Evolutionary conservation across 1,140 invertebrate genomes (phyloP).

Genomic region (Samia ricini): DNA sequence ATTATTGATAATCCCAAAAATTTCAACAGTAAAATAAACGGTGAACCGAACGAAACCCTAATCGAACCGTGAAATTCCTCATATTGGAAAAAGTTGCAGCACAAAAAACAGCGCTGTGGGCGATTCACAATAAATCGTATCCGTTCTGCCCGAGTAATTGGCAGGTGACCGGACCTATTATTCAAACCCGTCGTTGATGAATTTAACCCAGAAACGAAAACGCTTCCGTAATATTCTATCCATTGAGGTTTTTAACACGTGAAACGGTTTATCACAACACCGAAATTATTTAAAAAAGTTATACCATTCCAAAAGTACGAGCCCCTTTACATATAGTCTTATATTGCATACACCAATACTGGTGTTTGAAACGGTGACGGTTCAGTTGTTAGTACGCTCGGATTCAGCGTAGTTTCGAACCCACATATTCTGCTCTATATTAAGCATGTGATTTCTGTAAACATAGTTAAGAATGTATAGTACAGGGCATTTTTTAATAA

Average conservation of each 20-base stretch:
- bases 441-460: no score
- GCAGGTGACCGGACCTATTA: conserved; percentile 42
- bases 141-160: conserved; percentile 17
- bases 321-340: no score
- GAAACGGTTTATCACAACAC: not conserved
- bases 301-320: no score
- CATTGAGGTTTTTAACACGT: not conserved
- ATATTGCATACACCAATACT: no score
- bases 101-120: conserved; percentile 30
- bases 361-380: no score
- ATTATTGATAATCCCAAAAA: not conserved
- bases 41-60: conserved; percentile 7
- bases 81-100: conserved; percentile 29
- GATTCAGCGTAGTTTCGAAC: no score
- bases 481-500: no score
- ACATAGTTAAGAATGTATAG: no score
- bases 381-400: no score
- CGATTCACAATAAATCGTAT: conserved; percentile 40
- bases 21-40: conserved; percentile 21
- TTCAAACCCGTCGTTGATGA: conserved; percentile 43
- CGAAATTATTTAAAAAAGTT: no score
- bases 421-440: no score
- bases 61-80: conserved; percentile 22
- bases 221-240: not conserved
- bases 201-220: conserved; percentile 23